phyloP scores from a whole-genome alignment of 2,888 invertebrate genomes.

The Parnassius glacialis region DNA sequence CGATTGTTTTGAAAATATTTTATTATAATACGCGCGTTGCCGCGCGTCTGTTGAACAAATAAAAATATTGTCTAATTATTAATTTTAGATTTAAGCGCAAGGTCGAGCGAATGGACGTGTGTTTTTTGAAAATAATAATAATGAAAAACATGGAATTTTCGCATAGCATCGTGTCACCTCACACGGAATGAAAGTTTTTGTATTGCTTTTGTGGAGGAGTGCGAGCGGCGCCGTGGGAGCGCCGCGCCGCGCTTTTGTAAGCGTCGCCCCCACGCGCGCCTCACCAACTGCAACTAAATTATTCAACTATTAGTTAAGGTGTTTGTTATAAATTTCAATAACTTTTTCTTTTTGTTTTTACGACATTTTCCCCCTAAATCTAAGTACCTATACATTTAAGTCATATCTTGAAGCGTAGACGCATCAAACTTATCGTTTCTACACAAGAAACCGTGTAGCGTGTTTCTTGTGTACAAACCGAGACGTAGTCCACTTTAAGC shows the following conservation, averaged over 20 bases:
- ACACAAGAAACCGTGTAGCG: conserved; percentile 58
- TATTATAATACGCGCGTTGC: conserved; percentile 78
- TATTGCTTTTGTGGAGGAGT: conserved; percentile 74
- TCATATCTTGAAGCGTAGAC: conserved; percentile 79
- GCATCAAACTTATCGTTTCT: conserved; percentile 66
- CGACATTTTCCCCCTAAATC: conserved; percentile 74
- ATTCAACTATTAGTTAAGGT: conserved; percentile 79
- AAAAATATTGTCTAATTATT: conserved; percentile 80
- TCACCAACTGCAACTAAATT: conserved; percentile 67
- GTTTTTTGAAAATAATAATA: conserved; percentile 73
- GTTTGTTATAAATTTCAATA: conserved; percentile 81
- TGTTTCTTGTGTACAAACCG: conserved; percentile 66
- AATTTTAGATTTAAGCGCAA: conserved; percentile 80
- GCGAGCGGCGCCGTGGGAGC: conserved; percentile 37
- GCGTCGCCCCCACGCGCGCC: conserved; percentile 40
- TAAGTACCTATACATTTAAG: conserved; percentile 75
- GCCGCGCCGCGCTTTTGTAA: conserved; percentile 59
- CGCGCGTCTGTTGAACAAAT: conserved; percentile 81
- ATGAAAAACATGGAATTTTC: conserved; percentile 49
- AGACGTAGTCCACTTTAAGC: conserved; percentile 74
- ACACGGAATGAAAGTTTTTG: conserved; percentile 80
- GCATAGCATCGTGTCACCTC: conserved; percentile 77
- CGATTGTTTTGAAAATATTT: conserved; percentile 81
- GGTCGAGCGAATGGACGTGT: conserved; percentile 78
- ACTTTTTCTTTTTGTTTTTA: conserved; percentile 75